These are phyloP conservation scores for Cassiopea xamachana DNA, from an alignment of 30 jellyfish, hydroid and myxozoan genomes.

Conservation along the genomic window DNA sequence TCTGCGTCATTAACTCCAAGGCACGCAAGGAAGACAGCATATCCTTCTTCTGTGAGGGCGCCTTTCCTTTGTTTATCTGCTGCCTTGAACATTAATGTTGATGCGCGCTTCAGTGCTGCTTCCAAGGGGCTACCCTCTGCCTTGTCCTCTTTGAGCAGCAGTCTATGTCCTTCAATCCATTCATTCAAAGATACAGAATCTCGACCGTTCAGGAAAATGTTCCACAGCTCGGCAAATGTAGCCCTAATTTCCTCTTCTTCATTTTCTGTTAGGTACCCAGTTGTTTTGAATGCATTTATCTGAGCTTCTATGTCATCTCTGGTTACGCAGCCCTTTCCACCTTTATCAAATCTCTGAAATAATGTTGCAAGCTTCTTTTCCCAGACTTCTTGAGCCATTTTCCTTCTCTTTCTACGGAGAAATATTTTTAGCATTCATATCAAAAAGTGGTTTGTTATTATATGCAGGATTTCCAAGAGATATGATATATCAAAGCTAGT, in stretches of 20 bases:
- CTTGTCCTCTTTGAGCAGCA: constrained; percentile 1
- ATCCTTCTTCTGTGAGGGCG: constrained; percentile 34
- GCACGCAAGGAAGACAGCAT: constrained; percentile 43
- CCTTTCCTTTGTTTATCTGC: constrained; percentile 66
- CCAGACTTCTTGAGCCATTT: constrained; percentile 26
- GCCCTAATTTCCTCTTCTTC: constrained; percentile 38
- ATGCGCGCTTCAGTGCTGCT: constrained; percentile 40
- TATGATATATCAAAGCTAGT: too few species aligned
- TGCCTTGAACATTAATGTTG: constrained; percentile 59
- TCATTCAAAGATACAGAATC: constrained; percentile 25
- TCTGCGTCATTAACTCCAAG: constrained; percentile 48
- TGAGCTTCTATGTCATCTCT: constrained; percentile 48
- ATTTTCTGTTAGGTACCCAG: constrained; percentile 26
- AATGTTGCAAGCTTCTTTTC: constrained; percentile 43
- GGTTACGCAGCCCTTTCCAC: constrained; percentile 41
- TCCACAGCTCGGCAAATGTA: constrained; percentile 33
- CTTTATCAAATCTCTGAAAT: constrained; percentile 54
- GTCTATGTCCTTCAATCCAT: constrained; percentile 46
- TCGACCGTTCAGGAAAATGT: constrained; percentile 29
- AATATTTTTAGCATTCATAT: too few species aligned
- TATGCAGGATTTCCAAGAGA: too few species aligned
- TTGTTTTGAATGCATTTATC: constrained; percentile 27
- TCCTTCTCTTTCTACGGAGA: not conserved
- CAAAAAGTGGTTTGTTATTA: too few species aligned
- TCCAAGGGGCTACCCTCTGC: constrained; percentile 21